phyloP scores from a whole-genome alignment of 2,113 vertebrate genomes.

The Pithys albifrons region DNA sequence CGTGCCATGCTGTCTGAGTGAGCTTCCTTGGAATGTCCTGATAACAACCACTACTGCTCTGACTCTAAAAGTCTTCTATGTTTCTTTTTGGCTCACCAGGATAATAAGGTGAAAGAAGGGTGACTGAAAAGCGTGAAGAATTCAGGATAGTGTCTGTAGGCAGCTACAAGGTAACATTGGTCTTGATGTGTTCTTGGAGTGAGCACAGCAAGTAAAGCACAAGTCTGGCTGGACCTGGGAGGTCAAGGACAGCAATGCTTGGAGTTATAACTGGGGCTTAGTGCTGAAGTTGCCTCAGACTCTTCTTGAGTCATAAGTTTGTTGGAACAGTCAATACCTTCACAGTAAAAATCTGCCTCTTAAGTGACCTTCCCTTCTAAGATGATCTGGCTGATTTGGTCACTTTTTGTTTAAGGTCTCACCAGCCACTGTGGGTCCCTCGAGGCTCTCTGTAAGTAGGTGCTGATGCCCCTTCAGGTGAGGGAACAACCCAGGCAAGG shows the following conservation, averaged over 20 bases:
- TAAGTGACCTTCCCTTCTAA: background rate
- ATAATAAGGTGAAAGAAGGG: background rate
- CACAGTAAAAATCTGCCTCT: background rate
- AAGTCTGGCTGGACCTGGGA: too few species aligned
- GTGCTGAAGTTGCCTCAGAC: background rate
- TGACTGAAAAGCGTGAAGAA: background rate
- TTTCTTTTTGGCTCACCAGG: background rate
- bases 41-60: rapidly evolving
- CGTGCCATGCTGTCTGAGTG: rapidly evolving
- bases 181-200: background rate
- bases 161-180: rapidly evolving
- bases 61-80: rapidly evolving
- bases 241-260: background rate
- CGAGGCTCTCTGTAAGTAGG: background rate
- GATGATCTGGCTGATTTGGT: background rate
- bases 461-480: background rate
- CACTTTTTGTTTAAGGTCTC: background rate
- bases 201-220: background rate
- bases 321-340: background rate
- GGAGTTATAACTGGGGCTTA: background rate
- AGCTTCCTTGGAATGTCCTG: background rate
- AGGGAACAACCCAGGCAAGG: background rate
- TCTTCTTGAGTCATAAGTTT: background rate
- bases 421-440: background rate
- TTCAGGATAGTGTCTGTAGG: background rate